Evolutionary conservation across 2,888 invertebrate species (phyloP).

Genomic region (Dicycla oo): DNA sequence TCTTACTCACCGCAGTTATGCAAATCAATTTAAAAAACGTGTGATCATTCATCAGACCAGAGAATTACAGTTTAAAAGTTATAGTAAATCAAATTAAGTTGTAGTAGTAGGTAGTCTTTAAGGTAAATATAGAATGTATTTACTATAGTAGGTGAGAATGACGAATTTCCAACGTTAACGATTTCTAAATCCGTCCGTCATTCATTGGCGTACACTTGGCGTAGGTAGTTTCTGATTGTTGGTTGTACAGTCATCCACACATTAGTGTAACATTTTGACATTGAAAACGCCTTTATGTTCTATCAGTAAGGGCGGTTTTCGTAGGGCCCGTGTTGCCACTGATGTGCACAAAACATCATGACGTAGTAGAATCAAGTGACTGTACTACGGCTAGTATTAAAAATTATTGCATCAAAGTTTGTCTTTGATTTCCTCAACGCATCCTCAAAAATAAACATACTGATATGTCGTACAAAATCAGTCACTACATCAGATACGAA

Average conservation of each 20-base stretch:
- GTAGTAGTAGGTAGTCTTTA: neutral
- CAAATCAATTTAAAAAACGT: constrained; percentile 29
- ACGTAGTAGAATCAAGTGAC: too few relatives aligned
- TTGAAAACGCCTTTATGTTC: too few relatives aligned
- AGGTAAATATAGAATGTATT: neutral
- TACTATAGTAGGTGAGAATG: neutral
- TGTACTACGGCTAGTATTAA: too few relatives aligned
- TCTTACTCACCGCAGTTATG: constrained; percentile 6
- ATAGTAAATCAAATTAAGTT: too few relatives aligned
- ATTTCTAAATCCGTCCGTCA: too few relatives aligned
- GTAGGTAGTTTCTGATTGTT: too few relatives aligned
- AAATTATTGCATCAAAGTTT: neutral
- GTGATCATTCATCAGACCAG: constrained; percentile 26
- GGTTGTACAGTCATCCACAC: too few relatives aligned
- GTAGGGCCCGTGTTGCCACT: too few relatives aligned
- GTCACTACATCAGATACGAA: constrained; percentile 72
- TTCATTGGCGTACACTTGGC: too few relatives aligned
- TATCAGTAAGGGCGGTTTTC: too few relatives aligned
- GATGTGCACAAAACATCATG: too few relatives aligned
- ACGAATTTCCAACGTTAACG: constrained; percentile 3
- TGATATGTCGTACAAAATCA: constrained; percentile 76
- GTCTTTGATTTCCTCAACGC: constrained; percentile 23
- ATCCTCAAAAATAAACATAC: constrained; percentile 58
- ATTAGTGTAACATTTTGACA: too few relatives aligned
- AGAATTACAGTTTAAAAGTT: constrained; percentile 1